Percentiles rank a stretch among this genome's conserved stretches.
Evolutionary conservation across 2,888 invertebrate genomes (phyloP).

Genomic region (Zelleria hepariella): DNA sequence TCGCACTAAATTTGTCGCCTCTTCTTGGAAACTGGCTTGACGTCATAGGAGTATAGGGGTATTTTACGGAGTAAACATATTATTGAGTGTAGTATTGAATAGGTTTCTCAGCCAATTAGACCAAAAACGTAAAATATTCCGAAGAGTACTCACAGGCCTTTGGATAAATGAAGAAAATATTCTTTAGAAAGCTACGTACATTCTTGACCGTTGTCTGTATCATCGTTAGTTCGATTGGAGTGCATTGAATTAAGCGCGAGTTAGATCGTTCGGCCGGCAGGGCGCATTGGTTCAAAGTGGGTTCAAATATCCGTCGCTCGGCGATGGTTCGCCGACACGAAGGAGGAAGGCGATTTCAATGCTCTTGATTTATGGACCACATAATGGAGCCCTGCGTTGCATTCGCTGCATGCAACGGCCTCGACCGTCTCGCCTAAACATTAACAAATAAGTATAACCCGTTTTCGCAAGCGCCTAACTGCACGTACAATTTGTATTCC

Average conservation of each 20-base stretch:
- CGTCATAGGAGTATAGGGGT: no score
- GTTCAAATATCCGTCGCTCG: conserved; percentile 56
- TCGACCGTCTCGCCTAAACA: neutral
- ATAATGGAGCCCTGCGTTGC: conserved; percentile 58
- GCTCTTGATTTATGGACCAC: conserved; percentile 62
- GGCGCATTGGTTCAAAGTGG: conserved; percentile 48
- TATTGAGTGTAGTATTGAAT: no score
- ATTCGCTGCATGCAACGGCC: conserved; percentile 53
- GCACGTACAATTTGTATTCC: neutral
- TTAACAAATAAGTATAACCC: conserved; percentile 2
- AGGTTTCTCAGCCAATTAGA: no score
- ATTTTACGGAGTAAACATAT: no score
- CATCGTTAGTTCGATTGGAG: neutral
- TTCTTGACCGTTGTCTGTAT: no score
- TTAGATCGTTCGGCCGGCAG: conserved; percentile 19
- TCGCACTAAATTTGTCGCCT: neutral
- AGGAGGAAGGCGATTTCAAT: conserved; percentile 67
- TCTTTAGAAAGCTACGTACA: no score
- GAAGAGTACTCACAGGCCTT: no score
- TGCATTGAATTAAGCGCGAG: neutral
- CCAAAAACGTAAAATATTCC: no score
- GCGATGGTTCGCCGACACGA: conserved; percentile 58
- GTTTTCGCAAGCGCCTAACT: neutral
- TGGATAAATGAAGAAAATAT: no score
- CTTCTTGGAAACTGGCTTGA: neutral